Evolutionary conservation across 2,888 invertebrate species (phyloP).

Genomic region (Nudaria mundana): DNA sequence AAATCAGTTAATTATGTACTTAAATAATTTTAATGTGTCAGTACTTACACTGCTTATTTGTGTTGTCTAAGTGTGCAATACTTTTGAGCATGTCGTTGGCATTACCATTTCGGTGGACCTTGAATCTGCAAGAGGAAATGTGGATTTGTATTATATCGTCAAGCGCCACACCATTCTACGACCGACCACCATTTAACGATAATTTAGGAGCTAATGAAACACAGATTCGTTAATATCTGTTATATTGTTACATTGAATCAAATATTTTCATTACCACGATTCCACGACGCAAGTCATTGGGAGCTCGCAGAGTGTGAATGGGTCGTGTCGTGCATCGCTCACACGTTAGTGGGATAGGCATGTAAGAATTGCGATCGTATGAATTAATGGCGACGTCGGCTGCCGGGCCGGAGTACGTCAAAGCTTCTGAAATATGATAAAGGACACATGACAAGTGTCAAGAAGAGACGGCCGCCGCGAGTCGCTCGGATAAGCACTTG

Average conservation of each 20-base stretch:
- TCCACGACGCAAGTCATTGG: constrained; percentile 73
- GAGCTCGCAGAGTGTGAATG: constrained; percentile 64
- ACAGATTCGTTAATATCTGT: constrained; percentile 63
- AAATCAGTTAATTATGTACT: no score
- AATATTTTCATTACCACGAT: constrained; percentile 77
- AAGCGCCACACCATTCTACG: constrained; percentile 11
- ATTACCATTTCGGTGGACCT: constrained; percentile 91
- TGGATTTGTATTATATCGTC: constrained; percentile 22
- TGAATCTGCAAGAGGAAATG: constrained; percentile 84
- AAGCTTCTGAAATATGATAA: constrained; percentile 80
- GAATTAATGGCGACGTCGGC: constrained; percentile 76
- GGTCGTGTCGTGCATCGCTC: constrained; percentile 66
- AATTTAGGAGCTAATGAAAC: constrained; percentile 71
- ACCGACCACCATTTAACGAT: constrained; percentile 31
- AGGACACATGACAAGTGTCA: constrained; percentile 81
- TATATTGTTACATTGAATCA: constrained; percentile 77
- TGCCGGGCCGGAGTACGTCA: constrained; percentile 70
- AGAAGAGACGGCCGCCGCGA: constrained; percentile 48
- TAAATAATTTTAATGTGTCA: neutral
- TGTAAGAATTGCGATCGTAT: constrained; percentile 75
- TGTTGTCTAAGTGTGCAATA: constrained; percentile 90
- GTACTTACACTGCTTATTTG: constrained; percentile 91
- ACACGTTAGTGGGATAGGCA: constrained; percentile 75
- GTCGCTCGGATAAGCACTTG: constrained; percentile 84
- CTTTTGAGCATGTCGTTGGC: constrained; percentile 90